phyloP scores from a whole-genome alignment of 2,797 vertebrate species.

The Tangara arthus region DNA sequence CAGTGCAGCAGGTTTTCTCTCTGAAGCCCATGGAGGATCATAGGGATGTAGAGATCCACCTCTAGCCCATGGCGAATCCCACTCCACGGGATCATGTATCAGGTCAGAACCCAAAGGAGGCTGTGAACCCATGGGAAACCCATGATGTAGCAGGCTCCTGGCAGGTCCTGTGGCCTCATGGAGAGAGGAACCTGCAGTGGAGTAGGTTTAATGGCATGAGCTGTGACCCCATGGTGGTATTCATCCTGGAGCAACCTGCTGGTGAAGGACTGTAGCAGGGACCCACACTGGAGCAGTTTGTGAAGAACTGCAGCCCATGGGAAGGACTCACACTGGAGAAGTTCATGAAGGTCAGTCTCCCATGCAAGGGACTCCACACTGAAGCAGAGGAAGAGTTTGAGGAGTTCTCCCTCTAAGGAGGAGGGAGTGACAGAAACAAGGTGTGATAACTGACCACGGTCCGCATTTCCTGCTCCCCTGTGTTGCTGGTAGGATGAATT shows the following conservation, averaged over 20 bases:
- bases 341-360: background rate
- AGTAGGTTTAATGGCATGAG: background rate
- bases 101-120: background rate
- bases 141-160: background rate
- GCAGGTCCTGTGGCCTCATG: too few relatives aligned
- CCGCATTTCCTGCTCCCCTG: background rate
- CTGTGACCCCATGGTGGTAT: too few relatives aligned
- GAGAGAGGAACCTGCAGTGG: background rate
- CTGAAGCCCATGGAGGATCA: too few relatives aligned
- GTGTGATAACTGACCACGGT: background rate
- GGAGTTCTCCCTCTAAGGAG: background rate
- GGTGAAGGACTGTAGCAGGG: background rate
- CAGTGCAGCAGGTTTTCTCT: background rate
- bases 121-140: background rate
- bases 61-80: background rate
- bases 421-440: background rate
- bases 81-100: rapidly evolving
- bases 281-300: background rate
- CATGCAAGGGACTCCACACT: background rate
- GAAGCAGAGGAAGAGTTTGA: background rate
- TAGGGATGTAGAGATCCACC: too few relatives aligned
- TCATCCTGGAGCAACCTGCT: background rate
- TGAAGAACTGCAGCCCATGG: background rate
- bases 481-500: background rate
- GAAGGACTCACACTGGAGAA: background rate